These are phyloP conservation scores for Myioborus melanocephalus DNA, from an alignment of 2,797 vertebrate genomes.

Conservation along the genomic window DNA sequence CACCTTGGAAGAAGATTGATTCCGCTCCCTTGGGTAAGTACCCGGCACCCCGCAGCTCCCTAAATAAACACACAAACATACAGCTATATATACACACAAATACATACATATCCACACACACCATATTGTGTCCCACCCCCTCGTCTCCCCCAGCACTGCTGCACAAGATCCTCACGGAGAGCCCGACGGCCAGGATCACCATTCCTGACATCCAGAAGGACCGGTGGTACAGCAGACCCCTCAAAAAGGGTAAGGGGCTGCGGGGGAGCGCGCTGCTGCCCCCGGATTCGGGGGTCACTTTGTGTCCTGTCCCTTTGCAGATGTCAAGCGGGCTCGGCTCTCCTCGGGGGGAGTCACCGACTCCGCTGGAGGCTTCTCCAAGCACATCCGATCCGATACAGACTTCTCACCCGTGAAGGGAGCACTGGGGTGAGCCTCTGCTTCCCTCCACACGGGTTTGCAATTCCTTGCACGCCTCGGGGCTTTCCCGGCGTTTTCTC, in stretches of 20 bases:
- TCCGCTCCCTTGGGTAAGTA: conserved; percentile 84
- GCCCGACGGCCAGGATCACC: conserved; percentile 80
- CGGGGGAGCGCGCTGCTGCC: rapidly evolving
- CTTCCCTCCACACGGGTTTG: background rate
- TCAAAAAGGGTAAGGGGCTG: conserved; percentile 75
- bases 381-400: conserved; percentile 78
- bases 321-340: conserved; percentile 71
- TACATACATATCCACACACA: background rate
- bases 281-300: background rate
- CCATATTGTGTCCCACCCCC: background rate
- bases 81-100: background rate
- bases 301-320: conserved; percentile 54
- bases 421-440: background rate
- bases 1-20: conserved; percentile 96
- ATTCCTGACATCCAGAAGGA: conserved; percentile 90
- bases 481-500: rapidly evolving
- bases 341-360: conserved; percentile 67
- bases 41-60: background rate
- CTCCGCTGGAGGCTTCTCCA: conserved; percentile 75
- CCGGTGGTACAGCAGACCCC: conserved; percentile 84
- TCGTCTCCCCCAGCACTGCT: conserved; percentile 78
- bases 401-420: conserved; percentile 68
- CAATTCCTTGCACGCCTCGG: rapidly evolving
- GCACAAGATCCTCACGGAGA: conserved; percentile 86
- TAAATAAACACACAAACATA: background rate